Percentiles rank a stretch among this genome's conserved stretches.
phyloP scores from a whole-genome alignment of 2,797 vertebrate genomes.

The Selene dorsalis region DNA sequence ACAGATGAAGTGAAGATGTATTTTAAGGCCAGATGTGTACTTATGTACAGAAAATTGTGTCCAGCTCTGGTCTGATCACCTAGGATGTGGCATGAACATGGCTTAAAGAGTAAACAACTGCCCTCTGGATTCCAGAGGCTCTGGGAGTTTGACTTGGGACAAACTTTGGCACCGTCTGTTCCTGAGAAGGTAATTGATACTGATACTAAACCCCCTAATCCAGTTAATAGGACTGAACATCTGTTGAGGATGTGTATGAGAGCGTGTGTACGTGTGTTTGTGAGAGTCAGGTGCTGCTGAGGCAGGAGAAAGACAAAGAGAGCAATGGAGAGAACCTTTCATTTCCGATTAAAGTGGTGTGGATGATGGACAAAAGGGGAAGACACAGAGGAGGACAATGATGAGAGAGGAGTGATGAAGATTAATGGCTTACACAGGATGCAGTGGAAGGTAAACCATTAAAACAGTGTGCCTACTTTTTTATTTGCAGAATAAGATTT shows the following conservation, averaged over 20 bases:
- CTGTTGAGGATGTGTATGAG: conserved; percentile 46
- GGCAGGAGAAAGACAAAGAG: conserved; percentile 10
- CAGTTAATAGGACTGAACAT: conserved; percentile 68
- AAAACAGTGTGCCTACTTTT: conserved; percentile 55
- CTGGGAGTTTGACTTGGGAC: conserved; percentile 36
- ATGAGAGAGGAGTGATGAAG: conserved; percentile 48
- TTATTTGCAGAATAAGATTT: conserved; percentile 55
- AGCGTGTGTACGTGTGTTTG: conserved; percentile 7
- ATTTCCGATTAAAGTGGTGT: conserved; percentile 45
- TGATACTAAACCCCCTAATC: conserved; percentile 63
- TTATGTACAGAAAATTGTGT: no score
- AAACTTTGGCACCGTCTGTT: conserved; percentile 46
- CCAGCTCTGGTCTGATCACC: no score
- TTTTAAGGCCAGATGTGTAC: no score
- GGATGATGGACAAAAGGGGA: conserved; percentile 26
- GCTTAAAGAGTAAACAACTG: neutral
- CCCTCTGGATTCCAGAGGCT: conserved; percentile 20
- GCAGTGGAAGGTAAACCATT: conserved; percentile 49
- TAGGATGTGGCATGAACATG: neutral
- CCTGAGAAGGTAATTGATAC: conserved; percentile 65
- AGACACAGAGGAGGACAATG: conserved; percentile 24
- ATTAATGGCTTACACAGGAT: conserved; percentile 54
- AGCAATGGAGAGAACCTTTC: conserved; percentile 29
- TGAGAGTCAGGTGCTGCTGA: conserved; percentile 20
- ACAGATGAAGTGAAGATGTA: no score